Evolutionary conservation across 2,113 vertebrate species (phyloP).

Genomic region (Indri indri): DNA sequence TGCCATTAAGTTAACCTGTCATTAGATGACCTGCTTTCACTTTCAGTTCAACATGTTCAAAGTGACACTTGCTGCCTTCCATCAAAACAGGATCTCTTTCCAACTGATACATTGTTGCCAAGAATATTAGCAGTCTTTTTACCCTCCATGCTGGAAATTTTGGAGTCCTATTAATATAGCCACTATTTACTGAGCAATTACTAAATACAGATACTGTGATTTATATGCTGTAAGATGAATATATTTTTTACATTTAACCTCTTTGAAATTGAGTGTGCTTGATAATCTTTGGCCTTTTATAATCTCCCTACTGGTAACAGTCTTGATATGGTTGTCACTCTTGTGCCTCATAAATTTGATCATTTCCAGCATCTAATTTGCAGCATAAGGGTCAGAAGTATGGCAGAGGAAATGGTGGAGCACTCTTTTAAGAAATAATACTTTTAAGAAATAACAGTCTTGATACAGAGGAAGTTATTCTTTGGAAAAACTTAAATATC

Average conservation of each 20-base stretch:
- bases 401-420: not conserved
- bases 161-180: not conserved
- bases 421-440: not conserved
- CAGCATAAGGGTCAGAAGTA: not conserved
- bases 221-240: not conserved
- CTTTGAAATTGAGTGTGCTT: not conserved
- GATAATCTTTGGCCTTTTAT: not conserved
- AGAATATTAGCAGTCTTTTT: not conserved
- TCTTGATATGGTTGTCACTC: not conserved
- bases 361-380: not conserved
- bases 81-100: not conserved
- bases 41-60: not conserved
- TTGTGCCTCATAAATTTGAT: not conserved
- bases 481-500: not conserved
- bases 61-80: not conserved
- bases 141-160: not conserved
- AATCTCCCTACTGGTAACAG: not conserved
- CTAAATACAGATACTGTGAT: not conserved
- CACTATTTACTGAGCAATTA: not conserved
- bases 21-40: not conserved
- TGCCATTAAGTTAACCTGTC: not conserved
- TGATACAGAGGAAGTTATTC: not conserved
- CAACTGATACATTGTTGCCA: not conserved
- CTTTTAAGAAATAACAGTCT: not conserved
- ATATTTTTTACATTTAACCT: not conserved